Evolutionary conservation across 2,797 vertebrate species (phyloP).

Genomic region (Rhodeus uyekii): DNA sequence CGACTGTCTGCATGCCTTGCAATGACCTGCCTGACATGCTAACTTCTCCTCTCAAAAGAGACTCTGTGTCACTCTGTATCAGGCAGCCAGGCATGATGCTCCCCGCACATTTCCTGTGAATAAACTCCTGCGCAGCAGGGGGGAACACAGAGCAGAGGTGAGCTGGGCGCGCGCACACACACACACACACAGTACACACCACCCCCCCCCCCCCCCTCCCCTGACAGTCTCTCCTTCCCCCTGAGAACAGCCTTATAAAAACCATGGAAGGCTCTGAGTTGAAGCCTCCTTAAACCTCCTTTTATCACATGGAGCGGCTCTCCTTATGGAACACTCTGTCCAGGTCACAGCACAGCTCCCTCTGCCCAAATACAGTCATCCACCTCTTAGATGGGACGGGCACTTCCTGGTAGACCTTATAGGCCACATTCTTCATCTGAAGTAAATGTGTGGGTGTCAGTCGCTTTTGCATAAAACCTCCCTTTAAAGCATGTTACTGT

Average conservation of each 20-base stretch:
- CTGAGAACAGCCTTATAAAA: slow-evolving; percentile 65
- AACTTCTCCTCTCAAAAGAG: slow-evolving; percentile 85
- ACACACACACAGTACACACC: slow-evolving; percentile 52
- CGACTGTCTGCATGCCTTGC: slow-evolving; percentile 86
- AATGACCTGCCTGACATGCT: slow-evolving; percentile 88
- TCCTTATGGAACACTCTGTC: slow-evolving; percentile 47
- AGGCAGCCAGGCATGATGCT: slow-evolving; percentile 83
- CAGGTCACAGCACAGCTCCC: slow-evolving; percentile 43
- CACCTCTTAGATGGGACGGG: slow-evolving; percentile 33
- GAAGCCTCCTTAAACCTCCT: slow-evolving; percentile 68
- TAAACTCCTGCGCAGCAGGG: slow-evolving; percentile 82
- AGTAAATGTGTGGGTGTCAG: neutral
- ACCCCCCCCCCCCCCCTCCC: slow-evolving; percentile 62
- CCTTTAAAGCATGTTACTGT: neutral
- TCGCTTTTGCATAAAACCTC: neutral
- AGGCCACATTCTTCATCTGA: slow-evolving; percentile 20
- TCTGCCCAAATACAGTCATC: slow-evolving; percentile 42
- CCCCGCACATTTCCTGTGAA: slow-evolving; percentile 83
- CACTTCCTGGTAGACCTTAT: slow-evolving; percentile 26
- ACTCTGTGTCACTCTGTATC: slow-evolving; percentile 81
- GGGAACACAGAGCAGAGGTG: slow-evolving; percentile 59
- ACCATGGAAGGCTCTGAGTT: slow-evolving; percentile 72
- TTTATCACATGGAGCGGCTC: slow-evolving; percentile 52
- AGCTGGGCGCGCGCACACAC: slow-evolving; percentile 64
- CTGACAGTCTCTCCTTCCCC: slow-evolving; percentile 64